Percentiles rank a stretch among this genome's conserved stretches.
phyloP scores from a whole-genome alignment of 2,888 invertebrate genomes.

The Microplitis manilae region DNA sequence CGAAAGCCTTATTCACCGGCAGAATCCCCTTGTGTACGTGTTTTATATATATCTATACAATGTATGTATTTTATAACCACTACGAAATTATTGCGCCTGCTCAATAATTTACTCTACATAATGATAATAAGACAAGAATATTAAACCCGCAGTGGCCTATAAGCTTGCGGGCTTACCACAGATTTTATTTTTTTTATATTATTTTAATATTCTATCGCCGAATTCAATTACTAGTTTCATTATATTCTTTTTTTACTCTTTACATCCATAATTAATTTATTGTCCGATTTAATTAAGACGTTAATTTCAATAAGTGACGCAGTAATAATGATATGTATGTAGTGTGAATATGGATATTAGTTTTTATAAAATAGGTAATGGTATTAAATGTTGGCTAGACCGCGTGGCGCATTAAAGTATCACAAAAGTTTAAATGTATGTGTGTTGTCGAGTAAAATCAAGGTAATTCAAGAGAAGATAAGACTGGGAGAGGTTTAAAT shows the following conservation, averaged over 20 bases:
- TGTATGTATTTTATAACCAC: slow-evolving; percentile 46
- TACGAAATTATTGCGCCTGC: slow-evolving; percentile 55
- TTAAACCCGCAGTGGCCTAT: slow-evolving; percentile 66
- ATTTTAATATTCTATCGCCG: not conserved
- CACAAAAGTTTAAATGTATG: slow-evolving; percentile 25
- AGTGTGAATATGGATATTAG: not conserved
- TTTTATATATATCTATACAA: not conserved
- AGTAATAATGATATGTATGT: not conserved
- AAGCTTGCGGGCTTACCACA: slow-evolving; percentile 67
- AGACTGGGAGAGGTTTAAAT: slow-evolving; percentile 2
- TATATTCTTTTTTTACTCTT: not conserved
- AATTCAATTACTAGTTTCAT: not conserved
- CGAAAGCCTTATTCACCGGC: slow-evolving; percentile 2
- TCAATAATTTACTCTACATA: slow-evolving; percentile 42
- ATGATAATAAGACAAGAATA: slow-evolving; percentile 28
- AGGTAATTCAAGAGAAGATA: not conserved
- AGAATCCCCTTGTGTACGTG: not conserved
- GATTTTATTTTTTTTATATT: not conserved
- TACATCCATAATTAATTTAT: not conserved
- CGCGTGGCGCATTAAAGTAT: slow-evolving; percentile 44
- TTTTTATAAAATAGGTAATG: not conserved
- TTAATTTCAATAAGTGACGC: not conserved
- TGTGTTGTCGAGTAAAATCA: slow-evolving; percentile 11
- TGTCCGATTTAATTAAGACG: not conserved
- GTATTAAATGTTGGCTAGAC: slow-evolving; percentile 39